phyloP scores from a whole-genome alignment of 2,888 invertebrate species.

The Lasius fuliginosus region DNA sequence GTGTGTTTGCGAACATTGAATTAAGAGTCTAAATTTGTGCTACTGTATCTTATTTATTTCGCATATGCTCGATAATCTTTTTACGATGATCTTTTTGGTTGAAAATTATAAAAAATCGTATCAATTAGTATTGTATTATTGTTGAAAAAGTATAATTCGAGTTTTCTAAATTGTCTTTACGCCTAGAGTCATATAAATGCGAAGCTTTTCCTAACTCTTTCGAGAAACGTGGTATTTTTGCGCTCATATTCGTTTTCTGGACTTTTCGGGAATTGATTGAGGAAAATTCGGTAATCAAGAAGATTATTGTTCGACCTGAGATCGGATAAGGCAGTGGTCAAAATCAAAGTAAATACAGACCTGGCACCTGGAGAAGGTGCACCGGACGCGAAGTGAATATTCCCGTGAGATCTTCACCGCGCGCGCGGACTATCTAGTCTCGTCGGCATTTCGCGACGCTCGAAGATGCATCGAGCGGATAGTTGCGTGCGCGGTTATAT shows the following conservation, averaged over 20 bases:
- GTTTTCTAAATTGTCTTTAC: neutral
- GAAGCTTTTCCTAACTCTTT: neutral
- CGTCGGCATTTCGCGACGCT: conserved; percentile 11
- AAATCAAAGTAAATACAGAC: conserved; percentile 6
- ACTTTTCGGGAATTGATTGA: neutral
- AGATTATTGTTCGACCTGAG: conserved; percentile 4
- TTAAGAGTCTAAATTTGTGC: neutral
- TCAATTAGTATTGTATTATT: neutral
- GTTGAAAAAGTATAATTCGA: no score
- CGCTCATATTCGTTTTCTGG: neutral
- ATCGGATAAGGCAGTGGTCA: neutral
- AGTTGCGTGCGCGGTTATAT: conserved; percentile 1
- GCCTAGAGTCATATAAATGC: neutral
- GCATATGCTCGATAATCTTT: neutral
- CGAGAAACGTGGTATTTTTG: neutral
- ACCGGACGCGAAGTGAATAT: conserved; percentile 61
- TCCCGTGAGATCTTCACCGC: conserved; percentile 60
- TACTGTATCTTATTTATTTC: neutral
- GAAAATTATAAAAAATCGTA: neutral
- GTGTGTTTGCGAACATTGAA: neutral
- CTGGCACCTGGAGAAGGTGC: conserved; percentile 25
- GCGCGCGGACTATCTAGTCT: conserved; percentile 13
- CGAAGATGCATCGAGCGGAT: conserved; percentile 27
- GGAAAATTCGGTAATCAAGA: neutral
- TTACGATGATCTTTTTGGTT: neutral